Percentiles rank a stretch among this genome's conserved stretches.
Conservation (phyloP, 2,888 invertebrate genomes). For the Scaptomyza tumidula region DNA sequence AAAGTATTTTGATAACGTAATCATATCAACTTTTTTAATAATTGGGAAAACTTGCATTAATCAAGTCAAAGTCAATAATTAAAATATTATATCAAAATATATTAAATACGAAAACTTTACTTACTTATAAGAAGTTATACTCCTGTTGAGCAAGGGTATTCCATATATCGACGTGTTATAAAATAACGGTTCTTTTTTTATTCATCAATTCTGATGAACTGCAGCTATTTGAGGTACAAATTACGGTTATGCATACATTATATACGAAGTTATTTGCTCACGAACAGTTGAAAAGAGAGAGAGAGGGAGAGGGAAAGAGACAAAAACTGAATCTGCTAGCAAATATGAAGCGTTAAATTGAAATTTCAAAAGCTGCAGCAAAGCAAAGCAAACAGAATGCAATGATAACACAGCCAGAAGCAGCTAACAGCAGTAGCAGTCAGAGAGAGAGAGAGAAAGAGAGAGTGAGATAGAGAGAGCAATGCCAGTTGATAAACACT, state of each 20-base stretch:
- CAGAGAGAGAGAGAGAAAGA: neutral
- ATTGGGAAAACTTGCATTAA: no score
- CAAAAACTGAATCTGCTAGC: conserved; percentile 20
- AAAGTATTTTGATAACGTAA: neutral
- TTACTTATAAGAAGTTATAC: neutral
- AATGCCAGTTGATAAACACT: conserved; percentile 51
- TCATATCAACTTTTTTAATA: no score
- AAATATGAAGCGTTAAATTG: conserved; percentile 77
- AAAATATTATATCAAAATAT: no score
- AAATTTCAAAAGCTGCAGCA: conserved; percentile 69
- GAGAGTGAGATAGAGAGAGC: neutral
- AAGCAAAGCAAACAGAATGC: conserved; percentile 61
- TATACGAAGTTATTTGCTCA: conserved; percentile 38
- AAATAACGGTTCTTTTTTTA: neutral
- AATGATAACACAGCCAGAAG: conserved; percentile 54
- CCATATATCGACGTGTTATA: neutral
- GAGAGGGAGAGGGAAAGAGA: conserved; percentile 1
- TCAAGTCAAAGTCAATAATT: no score
- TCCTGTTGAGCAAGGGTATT: neutral
- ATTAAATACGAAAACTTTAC: no score
- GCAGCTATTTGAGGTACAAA: conserved; percentile 75
- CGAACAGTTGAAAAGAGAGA: conserved; percentile 1
- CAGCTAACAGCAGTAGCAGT: neutral
- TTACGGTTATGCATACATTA: conserved; percentile 70
- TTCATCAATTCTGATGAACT: conserved; percentile 65